A percentile compares a stretch with the other conserved stretches of the same genome.
phyloP scores from a whole-genome alignment of 1,140 invertebrate genomes.

The Meloidogyne chitwoodi region DNA sequence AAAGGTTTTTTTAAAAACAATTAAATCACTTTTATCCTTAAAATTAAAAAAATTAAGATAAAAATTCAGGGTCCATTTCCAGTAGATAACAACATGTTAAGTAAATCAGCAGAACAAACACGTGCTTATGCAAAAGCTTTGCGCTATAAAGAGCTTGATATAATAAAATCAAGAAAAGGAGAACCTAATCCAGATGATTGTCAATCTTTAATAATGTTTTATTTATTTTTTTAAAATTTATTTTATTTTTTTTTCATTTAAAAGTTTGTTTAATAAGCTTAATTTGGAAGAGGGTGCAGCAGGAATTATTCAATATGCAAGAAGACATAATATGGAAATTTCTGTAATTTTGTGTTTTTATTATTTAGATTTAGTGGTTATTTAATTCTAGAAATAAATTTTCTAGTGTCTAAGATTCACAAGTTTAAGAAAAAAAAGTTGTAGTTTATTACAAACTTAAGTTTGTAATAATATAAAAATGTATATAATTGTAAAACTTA shows the following conservation, averaged over 20 bases:
- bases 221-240: neutral
- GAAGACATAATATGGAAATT: conserved; percentile 64
- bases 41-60: no score
- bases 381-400: no score
- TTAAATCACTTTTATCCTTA: no score
- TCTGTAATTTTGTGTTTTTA: conserved; percentile 24
- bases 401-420: no score
- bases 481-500: no score
- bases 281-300: conserved; percentile 96
- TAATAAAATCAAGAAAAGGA: conserved; percentile 74
- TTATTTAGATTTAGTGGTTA: conserved; percentile 2
- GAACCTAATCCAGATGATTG: conserved; percentile 69
- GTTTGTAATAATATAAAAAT: no score
- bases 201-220: conserved; percentile 45
- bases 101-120: conserved; percentile 65
- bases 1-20: conserved; percentile 64
- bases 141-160: conserved; percentile 97
- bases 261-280: conserved; percentile 70
- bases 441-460: no score
- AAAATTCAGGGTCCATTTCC: conserved; percentile 80
- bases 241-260: neutral
- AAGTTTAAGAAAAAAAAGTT: no score
- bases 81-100: conserved; percentile 74
- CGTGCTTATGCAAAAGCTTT: conserved; percentile 89
- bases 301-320: conserved; percentile 82